Evolutionary conservation across 2,113 vertebrate species (phyloP).

Genomic region (Microcebus griseorufus): DNA sequence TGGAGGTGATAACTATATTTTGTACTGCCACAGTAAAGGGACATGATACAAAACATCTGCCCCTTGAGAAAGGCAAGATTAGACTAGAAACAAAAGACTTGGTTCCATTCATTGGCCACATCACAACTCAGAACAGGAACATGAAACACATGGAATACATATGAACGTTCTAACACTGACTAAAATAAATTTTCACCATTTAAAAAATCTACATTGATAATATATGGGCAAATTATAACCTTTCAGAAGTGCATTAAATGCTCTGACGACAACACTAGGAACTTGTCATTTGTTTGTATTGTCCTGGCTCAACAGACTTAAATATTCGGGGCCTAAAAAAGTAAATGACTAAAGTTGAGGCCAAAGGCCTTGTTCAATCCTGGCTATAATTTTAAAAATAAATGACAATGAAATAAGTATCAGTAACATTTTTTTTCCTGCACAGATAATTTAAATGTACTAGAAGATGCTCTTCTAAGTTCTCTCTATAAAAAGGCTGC

Average conservation of each 20-base stretch:
- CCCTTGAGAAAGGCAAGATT: background rate
- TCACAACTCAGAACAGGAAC: background rate
- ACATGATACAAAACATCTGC: background rate
- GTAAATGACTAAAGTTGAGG: background rate
- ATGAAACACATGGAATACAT: background rate
- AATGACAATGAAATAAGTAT: background rate
- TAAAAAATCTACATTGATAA: slow-evolving; percentile 10
- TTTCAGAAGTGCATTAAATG: background rate
- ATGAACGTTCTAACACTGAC: background rate
- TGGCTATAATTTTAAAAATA: background rate
- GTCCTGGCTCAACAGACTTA: background rate
- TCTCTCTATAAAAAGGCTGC: background rate
- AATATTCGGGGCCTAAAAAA: background rate
- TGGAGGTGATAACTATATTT: background rate
- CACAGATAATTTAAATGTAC: background rate
- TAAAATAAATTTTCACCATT: slow-evolving; percentile 11
- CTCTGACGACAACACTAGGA: background rate
- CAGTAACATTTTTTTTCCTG: background rate
- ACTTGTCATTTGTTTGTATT: background rate
- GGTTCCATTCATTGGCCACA: background rate
- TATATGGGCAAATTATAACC: background rate
- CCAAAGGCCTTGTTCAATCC: background rate
- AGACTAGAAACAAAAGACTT: background rate
- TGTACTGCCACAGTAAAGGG: background rate
- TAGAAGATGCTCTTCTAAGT: background rate